Evolutionary conservation across 2,113 vertebrate genomes (phyloP), one percentile per base, ranked within the genome.

Genomic region (Hiodon alosoides): DNA sequence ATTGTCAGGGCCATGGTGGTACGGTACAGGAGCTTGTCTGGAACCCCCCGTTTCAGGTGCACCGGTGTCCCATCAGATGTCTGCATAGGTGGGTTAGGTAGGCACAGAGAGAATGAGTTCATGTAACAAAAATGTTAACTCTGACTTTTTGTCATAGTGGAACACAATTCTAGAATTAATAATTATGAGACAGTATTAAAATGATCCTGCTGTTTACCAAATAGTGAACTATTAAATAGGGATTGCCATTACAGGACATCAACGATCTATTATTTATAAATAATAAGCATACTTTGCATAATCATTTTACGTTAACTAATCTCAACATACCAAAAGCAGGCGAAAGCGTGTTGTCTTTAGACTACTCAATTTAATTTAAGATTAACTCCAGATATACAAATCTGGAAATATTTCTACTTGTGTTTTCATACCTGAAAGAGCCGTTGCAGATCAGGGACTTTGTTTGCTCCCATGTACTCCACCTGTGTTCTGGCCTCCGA

Each of bases 1-100:
- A 97, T 31, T 0, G 96, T 95, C 76, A 98, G 91, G 58, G 94
- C 95, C 96, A 98, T 95, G 46, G 96, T 98, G 89, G 94, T 98
- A 87, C 96, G 93, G 87, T 98, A 98, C 60, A 98, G 92, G 73
- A 98, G 90, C 78, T 79, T 90, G 85, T 98, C 95, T 0, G 95
- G 92, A 80, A 93, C 73, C 5, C 95, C 95, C 3, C 93, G 85
- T 79, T 99, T 98, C 86, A 98, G 81, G 83, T 98, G 93, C 54
- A 98, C 78, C 3, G 94, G 97, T 57, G 92, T 13, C 0, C 94
- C 93, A 14, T 98, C 95, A 0, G 93, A 65, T 73, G 81, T 90
- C 96, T 96, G 86, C 47, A 66, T 31, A 31, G 31, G 31, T 31
- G 31, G 31, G 31, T 31, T 31, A 31, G 31, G 31, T 31, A 2